Base-by-base conservation (phyloP, 2,888 invertebrate genomes). In the Lithophane ornitopus region DNA sequence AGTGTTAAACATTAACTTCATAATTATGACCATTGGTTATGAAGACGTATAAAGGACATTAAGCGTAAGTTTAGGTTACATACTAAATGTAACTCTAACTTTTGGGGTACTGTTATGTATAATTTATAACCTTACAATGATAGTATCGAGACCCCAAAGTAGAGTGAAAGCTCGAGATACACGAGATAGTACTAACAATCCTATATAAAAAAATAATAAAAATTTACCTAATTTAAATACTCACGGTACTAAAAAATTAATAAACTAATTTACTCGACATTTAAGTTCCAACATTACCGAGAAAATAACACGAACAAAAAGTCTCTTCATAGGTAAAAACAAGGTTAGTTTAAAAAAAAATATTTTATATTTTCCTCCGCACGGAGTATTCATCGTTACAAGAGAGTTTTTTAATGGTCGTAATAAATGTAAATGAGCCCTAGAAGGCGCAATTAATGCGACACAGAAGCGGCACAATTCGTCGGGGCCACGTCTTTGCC, bases 381-480 rank as follows among this genome's bases (percentile, higher is more conserved):
- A 81, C 61, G 72, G 81, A 83, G 82, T 88, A 91, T 91, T 91
- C 89, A 90, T 89, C 78, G 87, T 84, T 85, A 86, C 86, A 86
- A 82, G 85, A 78, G 85, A 90, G 87, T 91, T 91, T 91, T 91
- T 92, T 91, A 84, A 87, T 85, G 90, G 90, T 85, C 85, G 91
- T 91, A 92, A 93, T 94, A 93, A 94, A 94, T 93, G 93, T 92
- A 92, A 94, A 93, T 92, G 92, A 91, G 88, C 87, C 83, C 84
- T 85, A 88, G 89, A 86, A 90, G 87, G 89, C 89, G 91, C 91
- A 91, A 93, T 94, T 93, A 94, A 92, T 93, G 89, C 89, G 90
- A 91, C 89, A 90, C 87, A 89, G 86, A 83, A 88, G 83, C 85
- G 88, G 85, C 88, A 89, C 90, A 90, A 91, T 91, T 92, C 90